phyloP scores from a whole-genome alignment of 2,888 invertebrate genomes.

The Macaria notata region DNA sequence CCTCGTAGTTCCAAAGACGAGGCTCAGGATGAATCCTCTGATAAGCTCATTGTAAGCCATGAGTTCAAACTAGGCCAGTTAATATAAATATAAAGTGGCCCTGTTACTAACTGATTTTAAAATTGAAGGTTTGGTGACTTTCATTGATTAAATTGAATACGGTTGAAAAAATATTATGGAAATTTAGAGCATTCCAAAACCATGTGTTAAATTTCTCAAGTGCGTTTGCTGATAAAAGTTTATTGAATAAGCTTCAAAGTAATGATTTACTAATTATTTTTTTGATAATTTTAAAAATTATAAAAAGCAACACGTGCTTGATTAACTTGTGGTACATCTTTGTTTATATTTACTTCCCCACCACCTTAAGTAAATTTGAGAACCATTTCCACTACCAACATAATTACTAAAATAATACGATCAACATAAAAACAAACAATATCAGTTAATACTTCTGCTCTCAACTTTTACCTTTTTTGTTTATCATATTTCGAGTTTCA shows the following conservation, averaged over 20 bases:
- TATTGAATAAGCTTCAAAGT: background rate
- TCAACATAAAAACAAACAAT: too few species aligned
- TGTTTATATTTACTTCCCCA: too few species aligned
- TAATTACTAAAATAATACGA: too few species aligned
- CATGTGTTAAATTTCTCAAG: too few species aligned
- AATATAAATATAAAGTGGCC: background rate
- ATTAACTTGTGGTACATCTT: too few species aligned
- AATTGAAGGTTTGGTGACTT: background rate
- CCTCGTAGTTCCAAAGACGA: conserved; percentile 34
- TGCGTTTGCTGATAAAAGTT: background rate
- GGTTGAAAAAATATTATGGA: background rate
- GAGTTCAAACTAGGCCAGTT: background rate
- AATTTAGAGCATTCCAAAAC: background rate
- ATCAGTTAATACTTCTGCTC: too few species aligned
- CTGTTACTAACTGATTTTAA: background rate
- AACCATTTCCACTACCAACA: too few species aligned
- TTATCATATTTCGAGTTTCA: too few species aligned
- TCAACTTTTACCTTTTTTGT: too few species aligned
- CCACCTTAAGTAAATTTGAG: too few species aligned
- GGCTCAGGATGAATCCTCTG: conserved; percentile 27
- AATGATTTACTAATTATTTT: background rate
- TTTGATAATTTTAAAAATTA: too few species aligned
- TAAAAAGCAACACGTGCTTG: too few species aligned
- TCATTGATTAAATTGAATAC: background rate
- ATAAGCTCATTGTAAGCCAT: conserved; percentile 26